These are phyloP conservation scores for Antigone vipio DNA, from an alignment of 2,113 vertebrate species.

Conservation along the genomic window DNA sequence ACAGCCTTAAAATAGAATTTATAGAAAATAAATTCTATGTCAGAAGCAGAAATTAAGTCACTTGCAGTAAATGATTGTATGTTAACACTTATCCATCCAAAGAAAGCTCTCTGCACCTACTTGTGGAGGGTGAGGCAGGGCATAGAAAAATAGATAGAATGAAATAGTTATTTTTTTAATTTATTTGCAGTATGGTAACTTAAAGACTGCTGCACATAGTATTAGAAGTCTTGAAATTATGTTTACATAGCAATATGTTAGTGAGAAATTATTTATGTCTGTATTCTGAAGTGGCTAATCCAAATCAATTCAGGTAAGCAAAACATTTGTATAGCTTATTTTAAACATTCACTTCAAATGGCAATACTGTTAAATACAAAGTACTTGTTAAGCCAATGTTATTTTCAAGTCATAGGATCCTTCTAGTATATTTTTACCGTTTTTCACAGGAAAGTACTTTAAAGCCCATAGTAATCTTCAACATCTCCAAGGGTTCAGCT, in stretches of 20 bases:
- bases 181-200: slow-evolving; percentile 28
- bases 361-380: not conserved
- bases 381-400: not conserved
- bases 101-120: not conserved
- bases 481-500: not conserved
- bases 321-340: not conserved
- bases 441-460: not conserved
- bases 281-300: not conserved
- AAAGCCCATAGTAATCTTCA: not conserved
- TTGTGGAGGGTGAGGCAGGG: not conserved
- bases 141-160: not conserved
- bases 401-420: not conserved
- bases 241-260: not conserved
- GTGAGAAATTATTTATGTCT: not conserved
- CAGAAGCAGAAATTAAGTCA: not conserved
- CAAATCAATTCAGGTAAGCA: not conserved
- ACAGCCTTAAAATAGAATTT: not conserved
- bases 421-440: not conserved
- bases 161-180: not conserved
- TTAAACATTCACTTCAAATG: not conserved
- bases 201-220: not conserved
- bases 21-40: not conserved
- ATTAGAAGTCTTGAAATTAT: not conserved
- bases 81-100: not conserved
- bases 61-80: not conserved